Conservation (phyloP, 53 echinoderm and acorn worm species). For the Zoroaster sp. region DNA sequence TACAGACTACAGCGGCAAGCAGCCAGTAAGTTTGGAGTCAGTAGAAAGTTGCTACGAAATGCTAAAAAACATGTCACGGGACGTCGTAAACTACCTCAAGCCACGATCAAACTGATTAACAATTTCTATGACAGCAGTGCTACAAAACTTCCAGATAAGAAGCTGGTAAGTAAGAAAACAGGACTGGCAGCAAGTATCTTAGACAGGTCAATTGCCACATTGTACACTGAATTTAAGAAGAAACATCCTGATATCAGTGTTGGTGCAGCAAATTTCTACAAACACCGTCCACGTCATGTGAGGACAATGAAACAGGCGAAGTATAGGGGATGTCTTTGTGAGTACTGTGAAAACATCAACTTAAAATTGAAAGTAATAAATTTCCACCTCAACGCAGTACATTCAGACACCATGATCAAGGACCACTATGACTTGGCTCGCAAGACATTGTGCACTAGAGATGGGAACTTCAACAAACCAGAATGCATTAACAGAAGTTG, state of each 20-base stretch:
- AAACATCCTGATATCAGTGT: slow-evolving; percentile 54
- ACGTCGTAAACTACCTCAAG: neutral
- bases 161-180: slow-evolving; percentile 64
- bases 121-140: slow-evolving; percentile 53
- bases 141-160: slow-evolving; percentile 56
- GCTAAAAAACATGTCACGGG: slow-evolving; percentile 12
- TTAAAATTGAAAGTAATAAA: slow-evolving; percentile 50
- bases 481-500: slow-evolving; percentile 28
- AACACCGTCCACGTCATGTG: slow-evolving; percentile 48
- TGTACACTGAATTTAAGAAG: slow-evolving; percentile 34
- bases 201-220: neutral
- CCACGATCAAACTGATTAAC: neutral
- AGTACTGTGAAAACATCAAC: slow-evolving; percentile 65
- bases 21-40: neutral
- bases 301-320: slow-evolving; percentile 19
- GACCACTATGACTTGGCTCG: neutral
- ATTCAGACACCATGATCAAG: slow-evolving; percentile 31
- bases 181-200: slow-evolving; percentile 1
- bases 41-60: neutral
- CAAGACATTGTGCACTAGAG: slow-evolving; percentile 44
- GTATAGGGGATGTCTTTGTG: slow-evolving; percentile 62
- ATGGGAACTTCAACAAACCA: slow-evolving; percentile 3
- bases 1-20: too few species aligned
- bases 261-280: slow-evolving; percentile 27
- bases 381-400: neutral